Conservation (phyloP, 2,797 vertebrate species). For the Sciaenops ocellatus region DNA sequence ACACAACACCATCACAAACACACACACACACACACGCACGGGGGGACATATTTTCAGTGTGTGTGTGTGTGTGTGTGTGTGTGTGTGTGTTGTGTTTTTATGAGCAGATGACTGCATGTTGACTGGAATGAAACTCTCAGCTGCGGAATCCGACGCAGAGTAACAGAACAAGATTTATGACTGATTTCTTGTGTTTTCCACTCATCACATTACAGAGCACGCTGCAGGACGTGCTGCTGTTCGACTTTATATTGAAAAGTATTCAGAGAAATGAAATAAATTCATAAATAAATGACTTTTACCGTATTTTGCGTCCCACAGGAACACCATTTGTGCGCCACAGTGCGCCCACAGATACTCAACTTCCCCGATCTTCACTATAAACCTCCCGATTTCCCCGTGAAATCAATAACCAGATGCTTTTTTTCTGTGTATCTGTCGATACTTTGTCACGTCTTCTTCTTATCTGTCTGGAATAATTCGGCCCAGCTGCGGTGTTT, state of each 20-base stretch:
- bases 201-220: no score
- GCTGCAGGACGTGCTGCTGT: no score
- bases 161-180: neutral
- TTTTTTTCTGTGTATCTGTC: rapidly evolving
- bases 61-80: no score
- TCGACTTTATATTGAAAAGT: no score
- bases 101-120: neutral
- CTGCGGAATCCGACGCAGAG: neutral
- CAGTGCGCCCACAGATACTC: constrained; percentile 35
- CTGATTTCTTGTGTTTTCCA: neutral
- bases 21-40: neutral
- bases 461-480: neutral
- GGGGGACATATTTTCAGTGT: neutral
- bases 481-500: neutral
- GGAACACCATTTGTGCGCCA: constrained; percentile 86
- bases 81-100: neutral
- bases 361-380: constrained; percentile 28
- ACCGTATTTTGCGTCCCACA: constrained; percentile 91
- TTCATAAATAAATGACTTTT: constrained; percentile 37
- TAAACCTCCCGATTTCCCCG: neutral
- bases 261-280: neutral
- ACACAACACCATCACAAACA: neutral
- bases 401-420: neutral
- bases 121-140: no score
- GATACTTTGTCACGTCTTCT: neutral